Evolutionary conservation across 2,113 vertebrate species (phyloP).

Genomic region (Cavia porcellus): DNA sequence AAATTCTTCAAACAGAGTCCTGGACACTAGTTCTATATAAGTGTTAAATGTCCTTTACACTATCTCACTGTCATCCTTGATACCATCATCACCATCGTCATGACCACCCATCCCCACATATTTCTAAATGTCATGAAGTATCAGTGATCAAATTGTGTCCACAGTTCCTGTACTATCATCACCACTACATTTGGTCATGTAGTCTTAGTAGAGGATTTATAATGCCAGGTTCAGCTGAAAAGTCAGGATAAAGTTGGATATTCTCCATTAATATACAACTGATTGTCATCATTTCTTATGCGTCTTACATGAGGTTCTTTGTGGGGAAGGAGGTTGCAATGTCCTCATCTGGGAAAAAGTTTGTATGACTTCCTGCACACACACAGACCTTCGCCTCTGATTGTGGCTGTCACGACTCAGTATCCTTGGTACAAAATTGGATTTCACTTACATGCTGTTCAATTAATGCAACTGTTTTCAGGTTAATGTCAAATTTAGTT

Average conservation of each 20-base stretch:
- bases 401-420: background rate
- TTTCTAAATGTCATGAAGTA: background rate
- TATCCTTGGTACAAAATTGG: background rate
- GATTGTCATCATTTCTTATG: background rate
- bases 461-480: background rate
- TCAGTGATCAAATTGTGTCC: background rate
- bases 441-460: background rate
- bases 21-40: accelerated
- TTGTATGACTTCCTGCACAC: background rate
- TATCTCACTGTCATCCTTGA: background rate
- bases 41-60: background rate
- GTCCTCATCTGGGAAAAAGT: background rate
- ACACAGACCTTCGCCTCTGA: background rate
- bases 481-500: background rate
- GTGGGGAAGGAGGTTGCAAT: accelerated
- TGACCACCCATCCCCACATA: background rate
- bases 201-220: background rate
- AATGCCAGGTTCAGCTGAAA: background rate
- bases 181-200: background rate
- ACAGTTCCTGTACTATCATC: background rate
- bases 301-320: background rate
- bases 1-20: background rate
- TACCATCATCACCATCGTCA: background rate
- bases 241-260: background rate
- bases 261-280: background rate